Evolutionary conservation across 2,797 vertebrate species (phyloP).

Genomic region (Buphagus erythrorhynchus): DNA sequence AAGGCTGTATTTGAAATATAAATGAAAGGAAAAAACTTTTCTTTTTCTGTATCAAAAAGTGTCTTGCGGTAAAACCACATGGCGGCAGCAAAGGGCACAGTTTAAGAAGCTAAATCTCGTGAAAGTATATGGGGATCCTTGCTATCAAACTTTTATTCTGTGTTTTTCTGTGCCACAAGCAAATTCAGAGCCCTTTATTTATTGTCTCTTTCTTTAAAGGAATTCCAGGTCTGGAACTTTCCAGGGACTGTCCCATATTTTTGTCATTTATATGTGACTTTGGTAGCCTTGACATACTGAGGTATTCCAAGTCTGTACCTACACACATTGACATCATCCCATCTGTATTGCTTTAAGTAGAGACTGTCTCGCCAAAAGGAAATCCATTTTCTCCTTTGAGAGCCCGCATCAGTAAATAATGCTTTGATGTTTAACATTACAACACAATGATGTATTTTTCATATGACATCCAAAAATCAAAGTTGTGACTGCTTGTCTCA

Average conservation of each 20-base stretch:
- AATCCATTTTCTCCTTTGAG: background rate
- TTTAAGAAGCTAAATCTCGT: background rate
- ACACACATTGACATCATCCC: background rate
- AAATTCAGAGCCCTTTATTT: background rate
- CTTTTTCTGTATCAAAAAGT: background rate
- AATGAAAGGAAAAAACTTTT: background rate
- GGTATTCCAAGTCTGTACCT: background rate
- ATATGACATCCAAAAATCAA: background rate
- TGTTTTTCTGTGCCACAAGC: background rate
- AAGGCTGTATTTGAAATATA: background rate
- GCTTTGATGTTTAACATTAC: background rate
- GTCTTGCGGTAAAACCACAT: background rate
- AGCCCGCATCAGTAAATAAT: background rate
- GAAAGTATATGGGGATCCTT: rapidly evolving
- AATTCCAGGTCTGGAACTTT: background rate
- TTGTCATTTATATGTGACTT: background rate
- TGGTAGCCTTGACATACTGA: background rate
- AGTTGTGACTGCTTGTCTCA: background rate
- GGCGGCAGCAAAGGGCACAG: conserved; percentile 63
- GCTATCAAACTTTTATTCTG: background rate
- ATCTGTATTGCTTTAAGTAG: background rate
- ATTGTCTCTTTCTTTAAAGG: background rate
- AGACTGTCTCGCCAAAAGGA: background rate
- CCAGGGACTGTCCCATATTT: background rate
- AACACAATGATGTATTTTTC: background rate